These are phyloP conservation scores for Erynnis tages DNA, from an alignment of 2,888 invertebrate species.

Conservation along the genomic window DNA sequence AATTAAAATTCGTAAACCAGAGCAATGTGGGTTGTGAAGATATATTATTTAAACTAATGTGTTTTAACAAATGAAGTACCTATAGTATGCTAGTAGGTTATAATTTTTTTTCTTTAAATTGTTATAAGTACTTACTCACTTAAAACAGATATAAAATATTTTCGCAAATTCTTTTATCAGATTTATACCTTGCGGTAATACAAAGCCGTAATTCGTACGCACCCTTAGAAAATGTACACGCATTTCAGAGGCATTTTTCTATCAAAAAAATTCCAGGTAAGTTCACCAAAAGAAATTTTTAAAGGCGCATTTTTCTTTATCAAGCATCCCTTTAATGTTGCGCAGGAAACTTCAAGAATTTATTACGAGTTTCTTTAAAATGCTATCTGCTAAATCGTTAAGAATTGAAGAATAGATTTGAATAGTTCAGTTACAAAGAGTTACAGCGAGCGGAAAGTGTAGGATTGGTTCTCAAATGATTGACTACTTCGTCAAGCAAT, in stretches of 20 bases:
- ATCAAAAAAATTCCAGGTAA: constrained; percentile 45
- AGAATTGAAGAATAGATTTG: constrained; percentile 40
- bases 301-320: constrained; percentile 43
- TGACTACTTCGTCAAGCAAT: no score
- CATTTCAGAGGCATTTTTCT: constrained; percentile 29
- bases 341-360: constrained; percentile 41
- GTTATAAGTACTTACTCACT: no score
- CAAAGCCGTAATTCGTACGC: constrained; percentile 11
- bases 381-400: constrained; percentile 40
- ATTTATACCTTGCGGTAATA: constrained; percentile 15
- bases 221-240: constrained; percentile 11
- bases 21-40: constrained; percentile 35
- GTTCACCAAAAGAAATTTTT: constrained; percentile 48
- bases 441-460: neutral
- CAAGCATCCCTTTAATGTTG: constrained; percentile 51
- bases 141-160: neutral
- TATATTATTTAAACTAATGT: constrained; percentile 1
- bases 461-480: neutral
- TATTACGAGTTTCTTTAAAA: constrained; percentile 44
- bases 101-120: no score
- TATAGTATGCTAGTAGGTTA: neutral
- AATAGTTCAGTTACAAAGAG: neutral
- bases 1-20: constrained; percentile 52
- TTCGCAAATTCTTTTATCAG: constrained; percentile 4
- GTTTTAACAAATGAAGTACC: no score